Evolutionary conservation across 2,113 vertebrate species (phyloP).

Genomic region (Gnathonemus echidnorhynchus): DNA sequence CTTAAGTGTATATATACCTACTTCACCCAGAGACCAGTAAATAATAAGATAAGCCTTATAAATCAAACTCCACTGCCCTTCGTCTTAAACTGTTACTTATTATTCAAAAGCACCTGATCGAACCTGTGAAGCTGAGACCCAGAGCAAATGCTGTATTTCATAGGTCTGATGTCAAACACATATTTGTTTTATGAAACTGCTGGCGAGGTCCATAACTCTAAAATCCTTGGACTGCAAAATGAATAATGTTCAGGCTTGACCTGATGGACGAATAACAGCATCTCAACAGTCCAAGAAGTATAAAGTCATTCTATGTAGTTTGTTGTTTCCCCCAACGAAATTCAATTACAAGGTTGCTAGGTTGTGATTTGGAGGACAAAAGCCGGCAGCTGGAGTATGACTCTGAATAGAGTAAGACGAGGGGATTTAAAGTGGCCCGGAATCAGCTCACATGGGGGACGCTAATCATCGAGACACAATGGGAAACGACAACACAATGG

Average conservation of each 20-base stretch:
- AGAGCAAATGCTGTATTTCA: constrained; percentile 29
- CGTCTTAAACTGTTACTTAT: constrained; percentile 30
- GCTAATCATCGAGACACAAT: background rate
- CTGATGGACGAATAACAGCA: constrained; percentile 44
- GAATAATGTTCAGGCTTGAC: constrained; percentile 30
- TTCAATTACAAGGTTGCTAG: constrained; percentile 12
- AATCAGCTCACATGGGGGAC: background rate
- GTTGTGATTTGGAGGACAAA: constrained; percentile 11
- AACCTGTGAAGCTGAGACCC: constrained; percentile 39
- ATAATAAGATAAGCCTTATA: constrained; percentile 12
- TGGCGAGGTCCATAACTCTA: constrained; percentile 34
- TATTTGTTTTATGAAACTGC: constrained; percentile 36
- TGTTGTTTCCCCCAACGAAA: constrained; percentile 3
- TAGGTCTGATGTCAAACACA: constrained; percentile 10
- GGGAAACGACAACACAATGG: background rate
- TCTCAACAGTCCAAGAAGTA: constrained; percentile 35
- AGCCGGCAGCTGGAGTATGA: background rate
- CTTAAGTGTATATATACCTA: constrained; percentile 12
- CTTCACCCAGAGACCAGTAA: constrained; percentile 7
- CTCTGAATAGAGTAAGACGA: background rate
- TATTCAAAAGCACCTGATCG: constrained; percentile 35
- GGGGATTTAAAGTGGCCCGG: background rate
- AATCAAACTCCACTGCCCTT: constrained; percentile 26
- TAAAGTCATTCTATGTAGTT: background rate
- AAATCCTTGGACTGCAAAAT: constrained; percentile 39